Percentiles rank a stretch among this genome's conserved stretches.
Conservation (phyloP, 2,113 vertebrate species). For the Lates calcarifer region DNA sequence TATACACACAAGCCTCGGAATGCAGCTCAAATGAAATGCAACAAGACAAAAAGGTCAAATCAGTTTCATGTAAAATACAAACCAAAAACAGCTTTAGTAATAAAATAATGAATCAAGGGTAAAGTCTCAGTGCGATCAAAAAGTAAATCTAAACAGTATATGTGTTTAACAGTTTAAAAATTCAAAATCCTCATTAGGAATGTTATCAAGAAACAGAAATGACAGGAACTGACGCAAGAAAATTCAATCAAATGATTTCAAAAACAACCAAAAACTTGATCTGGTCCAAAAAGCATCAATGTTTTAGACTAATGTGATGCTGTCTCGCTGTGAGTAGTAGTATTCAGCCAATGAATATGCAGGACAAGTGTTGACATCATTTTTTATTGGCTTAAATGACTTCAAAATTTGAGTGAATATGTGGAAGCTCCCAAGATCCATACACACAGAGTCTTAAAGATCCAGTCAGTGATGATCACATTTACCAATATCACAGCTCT, state of each 20-base stretch:
- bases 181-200: neutral
- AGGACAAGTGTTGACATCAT: too few species aligned
- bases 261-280: too few species aligned
- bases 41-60: slow-evolving; percentile 1
- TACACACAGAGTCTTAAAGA: too few species aligned
- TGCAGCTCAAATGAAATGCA: slow-evolving; percentile 17
- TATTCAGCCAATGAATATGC: neutral
- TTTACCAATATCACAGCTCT: too few species aligned
- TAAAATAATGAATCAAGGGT: slow-evolving; percentile 1
- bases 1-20: slow-evolving; percentile 28
- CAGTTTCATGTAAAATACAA: neutral
- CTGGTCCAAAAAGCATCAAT: neutral
- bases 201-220: neutral
- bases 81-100: slow-evolving; percentile 11
- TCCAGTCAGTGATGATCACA: too few species aligned
- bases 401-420: neutral
- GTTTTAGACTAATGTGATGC: neutral
- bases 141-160: neutral
- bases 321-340: neutral
- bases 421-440: neutral
- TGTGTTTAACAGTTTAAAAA: neutral
- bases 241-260: neutral
- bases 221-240: neutral
- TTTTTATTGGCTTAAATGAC: neutral
- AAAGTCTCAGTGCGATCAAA: slow-evolving; percentile 2